Evolutionary conservation across 2,888 invertebrate genomes (phyloP), one percentile per base, ranked within the genome.

Genomic region (Morpho achilles): DNA sequence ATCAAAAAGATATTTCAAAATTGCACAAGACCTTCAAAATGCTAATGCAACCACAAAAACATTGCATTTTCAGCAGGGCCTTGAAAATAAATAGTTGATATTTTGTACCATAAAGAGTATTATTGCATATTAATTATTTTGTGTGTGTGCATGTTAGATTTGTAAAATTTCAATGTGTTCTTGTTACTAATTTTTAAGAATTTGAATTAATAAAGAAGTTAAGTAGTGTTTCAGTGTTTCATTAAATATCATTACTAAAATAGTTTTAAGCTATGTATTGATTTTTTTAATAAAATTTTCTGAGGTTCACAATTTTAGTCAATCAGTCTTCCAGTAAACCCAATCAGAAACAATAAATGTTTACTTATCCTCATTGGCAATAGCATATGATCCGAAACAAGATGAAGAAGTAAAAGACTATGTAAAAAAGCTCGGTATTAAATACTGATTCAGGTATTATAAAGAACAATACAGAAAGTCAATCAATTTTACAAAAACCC

Each of bases 401-500:
- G 96, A 96, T 84, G 93, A 94, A 41, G 97, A 98, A 62, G 96
- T 97, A 6, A 95, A 97, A 77, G 95, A 96, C 64, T 99, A 96
- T 77, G 84, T 99, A 49, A 94, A 97, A 67, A 98, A 98, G 80
- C 89, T 99, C 58, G 96, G 97, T n/a, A 95, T 96, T 47, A 99
- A 99, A 80, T 99, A 99, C 79, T 93, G 96, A 67, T 99, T 98
- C 79, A 98, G 98, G 50, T 99, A 99, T 81, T 96, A 94, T 75
- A 95, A 95, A 67, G 91, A 91, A 64, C 87, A 91, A 60, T 85
- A 16, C 1, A 16, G 16, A 16, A 16, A 16, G 16, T 16, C 16
- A 16, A 16, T 16, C 16, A 16, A 16, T 16, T 16, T 16, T 1
- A 16, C 16, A 16, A 16, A 16, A 16, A 16, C 1, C 16, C 16